These are phyloP conservation scores for Drosophila greeni DNA, from an alignment of 2,888 invertebrate genomes.

Conservation along the genomic window DNA sequence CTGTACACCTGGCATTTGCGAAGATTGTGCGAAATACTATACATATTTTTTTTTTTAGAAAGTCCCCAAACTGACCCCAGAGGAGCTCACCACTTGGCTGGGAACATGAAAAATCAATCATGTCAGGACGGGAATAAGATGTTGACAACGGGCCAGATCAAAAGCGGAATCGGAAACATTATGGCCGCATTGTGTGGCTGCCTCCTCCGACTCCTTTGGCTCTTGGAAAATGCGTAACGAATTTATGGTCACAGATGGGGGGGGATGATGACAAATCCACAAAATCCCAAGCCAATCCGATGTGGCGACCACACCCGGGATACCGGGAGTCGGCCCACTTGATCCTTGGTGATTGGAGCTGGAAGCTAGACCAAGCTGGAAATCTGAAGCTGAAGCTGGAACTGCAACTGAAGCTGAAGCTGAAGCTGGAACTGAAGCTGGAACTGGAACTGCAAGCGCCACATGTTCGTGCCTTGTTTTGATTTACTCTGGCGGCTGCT, in stretches of 20 bases:
- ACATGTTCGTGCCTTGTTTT: slow-evolving; percentile 71
- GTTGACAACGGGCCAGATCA: slow-evolving; percentile 69
- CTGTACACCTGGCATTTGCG: slow-evolving; percentile 5
- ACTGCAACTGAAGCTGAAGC: slow-evolving; percentile 5
- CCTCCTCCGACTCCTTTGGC: slow-evolving; percentile 1
- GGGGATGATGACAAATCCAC: slow-evolving; percentile 70
- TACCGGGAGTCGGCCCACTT: slow-evolving; percentile 57
- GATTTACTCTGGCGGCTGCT: slow-evolving; percentile 67
- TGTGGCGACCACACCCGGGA: slow-evolving; percentile 62
- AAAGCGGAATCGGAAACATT: slow-evolving; percentile 52
- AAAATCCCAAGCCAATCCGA: slow-evolving; percentile 27
- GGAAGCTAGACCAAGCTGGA: background rate
- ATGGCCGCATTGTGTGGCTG: slow-evolving; percentile 56
- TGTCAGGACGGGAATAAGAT: slow-evolving; percentile 75
- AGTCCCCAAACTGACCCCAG: slow-evolving; percentile 52
- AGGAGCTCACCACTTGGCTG: slow-evolving; percentile 37
- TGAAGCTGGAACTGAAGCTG: slow-evolving; percentile 4
- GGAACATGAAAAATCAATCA: slow-evolving; percentile 76
- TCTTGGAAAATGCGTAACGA: slow-evolving; percentile 59
- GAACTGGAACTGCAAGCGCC: slow-evolving; percentile 47
- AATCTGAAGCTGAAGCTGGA: slow-evolving; percentile 1
- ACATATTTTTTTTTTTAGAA: slow-evolving; percentile 73
- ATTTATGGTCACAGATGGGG: slow-evolving; percentile 60
- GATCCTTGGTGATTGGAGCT: slow-evolving; percentile 55
- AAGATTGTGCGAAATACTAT: slow-evolving; percentile 43